phyloP scores from a whole-genome alignment of 2,888 invertebrate species.

The Leptinotarsa tumamoca region DNA sequence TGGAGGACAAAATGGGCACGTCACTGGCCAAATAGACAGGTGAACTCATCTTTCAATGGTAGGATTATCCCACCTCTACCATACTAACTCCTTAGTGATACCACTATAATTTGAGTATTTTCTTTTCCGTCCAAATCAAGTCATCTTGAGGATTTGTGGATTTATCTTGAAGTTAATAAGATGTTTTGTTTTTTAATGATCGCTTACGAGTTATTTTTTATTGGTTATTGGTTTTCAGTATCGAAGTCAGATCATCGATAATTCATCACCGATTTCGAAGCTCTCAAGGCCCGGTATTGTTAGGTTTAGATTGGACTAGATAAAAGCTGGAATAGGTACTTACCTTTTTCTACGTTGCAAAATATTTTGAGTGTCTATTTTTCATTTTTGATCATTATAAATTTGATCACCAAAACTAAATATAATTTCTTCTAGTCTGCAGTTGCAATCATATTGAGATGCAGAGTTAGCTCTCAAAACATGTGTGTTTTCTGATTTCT shows the following conservation, averaged over 20 bases:
- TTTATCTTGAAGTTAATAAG: constrained; percentile 59
- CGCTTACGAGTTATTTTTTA: constrained; percentile 44
- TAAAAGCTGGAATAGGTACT: background rate
- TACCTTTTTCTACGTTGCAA: too few relatives aligned
- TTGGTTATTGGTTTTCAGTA: constrained; percentile 41
- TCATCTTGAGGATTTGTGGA: constrained; percentile 59
- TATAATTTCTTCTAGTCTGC: too few relatives aligned
- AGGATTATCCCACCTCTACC: constrained; percentile 43
- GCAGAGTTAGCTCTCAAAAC: too few relatives aligned
- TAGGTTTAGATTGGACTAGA: constrained; percentile 6
- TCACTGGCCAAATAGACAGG: constrained; percentile 44
- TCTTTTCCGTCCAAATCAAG: constrained; percentile 58
- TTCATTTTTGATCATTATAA: too few relatives aligned
- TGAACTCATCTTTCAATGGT: constrained; percentile 45
- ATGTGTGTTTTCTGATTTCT: too few relatives aligned
- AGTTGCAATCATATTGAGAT: too few relatives aligned
- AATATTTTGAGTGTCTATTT: too few relatives aligned
- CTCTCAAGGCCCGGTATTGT: constrained; percentile 22
- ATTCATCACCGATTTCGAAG: constrained; percentile 33
- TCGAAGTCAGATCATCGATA: constrained; percentile 32
- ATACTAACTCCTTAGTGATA: constrained; percentile 36
- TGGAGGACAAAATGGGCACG: background rate
- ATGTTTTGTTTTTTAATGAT: constrained; percentile 57
- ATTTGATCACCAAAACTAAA: too few relatives aligned
- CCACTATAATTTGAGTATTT: constrained; percentile 50